Evolutionary conservation across 2,888 invertebrate species (phyloP), one percentile per base, ranked within the genome.

Genomic region (Drosophila merina): DNA sequence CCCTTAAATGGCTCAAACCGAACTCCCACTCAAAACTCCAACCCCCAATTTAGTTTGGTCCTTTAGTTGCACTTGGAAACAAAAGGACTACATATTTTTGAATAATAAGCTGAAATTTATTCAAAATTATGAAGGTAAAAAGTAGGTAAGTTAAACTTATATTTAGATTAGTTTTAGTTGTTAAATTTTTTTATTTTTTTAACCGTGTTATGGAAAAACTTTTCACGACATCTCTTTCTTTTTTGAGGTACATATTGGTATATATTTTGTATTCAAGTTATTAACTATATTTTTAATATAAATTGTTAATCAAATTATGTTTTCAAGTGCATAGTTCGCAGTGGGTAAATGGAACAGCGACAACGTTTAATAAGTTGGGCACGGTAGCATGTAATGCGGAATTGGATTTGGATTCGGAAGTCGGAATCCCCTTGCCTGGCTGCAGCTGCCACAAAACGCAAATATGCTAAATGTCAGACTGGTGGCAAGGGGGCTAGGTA

Each of bases 301-400:
- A 0, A 52, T 9, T 9, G 12, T n/a, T 9, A 9, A 12, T 28
- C 28, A 38, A 12, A 38, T 14, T 20, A 49, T 20, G 10, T 14
- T 40, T 28, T 44, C 14, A 48, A 48, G 71, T 70, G 77, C 52
- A 64, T 64, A 71, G 69, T 85, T 86, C 77, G 82, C 86, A 87
- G 74, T 81, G 64, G 70, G 56, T 78, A 87, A 85, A 86, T 88
- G 88, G 87, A 71, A 78, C 80, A 79, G 75, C 77, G 76, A 67
- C 87, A 89, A 87, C 77, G 74, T 80, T 88, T 83, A 86, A 82
- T 85, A 82, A 88, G 82, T 89, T 88, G 87, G 72, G 80, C 80
- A 79, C 74, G 82, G 79, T 75, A 71, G 77, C 78, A 74, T 77
- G 88, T 86, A 89, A 83, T 84, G 74, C 73, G 83, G 77, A 88